These are phyloP conservation scores for Chelonoidis abingdonii DNA, from an alignment of 2,113 vertebrate species.

Conservation along the genomic window DNA sequence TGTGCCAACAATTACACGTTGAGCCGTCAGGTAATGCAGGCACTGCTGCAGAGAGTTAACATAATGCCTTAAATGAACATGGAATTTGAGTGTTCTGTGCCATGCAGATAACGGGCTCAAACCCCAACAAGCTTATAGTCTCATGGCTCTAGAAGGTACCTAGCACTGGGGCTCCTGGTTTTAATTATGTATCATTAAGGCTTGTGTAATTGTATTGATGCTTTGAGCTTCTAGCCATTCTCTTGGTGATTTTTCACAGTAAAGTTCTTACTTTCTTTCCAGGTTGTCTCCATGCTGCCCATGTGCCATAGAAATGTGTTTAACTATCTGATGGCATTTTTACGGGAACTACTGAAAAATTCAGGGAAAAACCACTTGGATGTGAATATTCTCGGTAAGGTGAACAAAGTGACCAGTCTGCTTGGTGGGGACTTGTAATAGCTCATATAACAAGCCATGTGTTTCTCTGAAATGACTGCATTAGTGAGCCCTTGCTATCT, in stretches of 20 bases:
- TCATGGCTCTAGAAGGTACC: background rate
- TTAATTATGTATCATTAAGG: background rate
- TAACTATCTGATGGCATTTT: slow-evolving; percentile 91
- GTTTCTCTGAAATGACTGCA: fast-evolving
- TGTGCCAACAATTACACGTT: slow-evolving; percentile 75
- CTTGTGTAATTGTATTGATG: background rate
- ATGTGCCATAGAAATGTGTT: slow-evolving; percentile 93
- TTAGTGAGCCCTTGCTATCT: fast-evolving
- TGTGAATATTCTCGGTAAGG: slow-evolving; percentile 90
- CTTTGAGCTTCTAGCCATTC: background rate
- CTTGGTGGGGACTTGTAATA: background rate
- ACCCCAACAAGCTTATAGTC: background rate
- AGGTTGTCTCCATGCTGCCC: slow-evolving; percentile 90
- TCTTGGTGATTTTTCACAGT: background rate
- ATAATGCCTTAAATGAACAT: fast-evolving
- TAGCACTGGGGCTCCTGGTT: background rate
- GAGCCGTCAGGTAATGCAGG: slow-evolving; percentile 86
- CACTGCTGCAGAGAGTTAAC: fast-evolving
- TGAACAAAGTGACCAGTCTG: background rate
- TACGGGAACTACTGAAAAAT: slow-evolving; percentile 91
- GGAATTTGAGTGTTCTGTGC: background rate
- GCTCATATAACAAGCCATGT: background rate
- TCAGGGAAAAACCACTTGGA: slow-evolving; percentile 91
- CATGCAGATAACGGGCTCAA: fast-evolving
- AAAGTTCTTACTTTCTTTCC: background rate